Percentiles rank a stretch among this genome's conserved stretches.
Evolutionary conservation across 2,888 invertebrate genomes (phyloP).

Genomic region (Masnerella sp.): DNA sequence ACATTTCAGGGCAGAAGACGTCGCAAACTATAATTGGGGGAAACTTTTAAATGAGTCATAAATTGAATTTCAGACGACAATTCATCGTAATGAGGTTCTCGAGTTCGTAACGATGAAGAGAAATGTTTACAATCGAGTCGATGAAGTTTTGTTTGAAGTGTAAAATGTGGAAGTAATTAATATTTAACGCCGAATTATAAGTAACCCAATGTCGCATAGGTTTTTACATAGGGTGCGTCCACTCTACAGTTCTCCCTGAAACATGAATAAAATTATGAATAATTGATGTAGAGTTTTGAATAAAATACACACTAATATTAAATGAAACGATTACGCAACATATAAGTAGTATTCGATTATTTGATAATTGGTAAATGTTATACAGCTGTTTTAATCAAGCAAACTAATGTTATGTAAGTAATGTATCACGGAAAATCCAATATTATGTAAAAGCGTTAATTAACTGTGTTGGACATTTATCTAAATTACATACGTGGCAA

Average conservation of each 20-base stretch:
- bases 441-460: too few species aligned
- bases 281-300: background rate
- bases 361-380: too few species aligned
- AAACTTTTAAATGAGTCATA: background rate
- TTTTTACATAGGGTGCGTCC: conserved; percentile 95
- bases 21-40: background rate
- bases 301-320: too few species aligned
- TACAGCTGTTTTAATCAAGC: too few species aligned
- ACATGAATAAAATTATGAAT: conserved; percentile 71
- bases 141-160: conserved; percentile 64
- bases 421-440: too few species aligned
- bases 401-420: too few species aligned
- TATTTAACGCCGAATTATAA: conserved; percentile 82
- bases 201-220: conserved; percentile 95
- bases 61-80: background rate
- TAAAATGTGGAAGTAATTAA: conserved; percentile 61
- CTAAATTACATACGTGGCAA: too few species aligned
- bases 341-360: too few species aligned
- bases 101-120: conserved; percentile 61
- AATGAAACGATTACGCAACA: too few species aligned
- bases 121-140: conserved; percentile 65
- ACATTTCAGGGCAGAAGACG: too few species aligned
- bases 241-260: conserved; percentile 90
- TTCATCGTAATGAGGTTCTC: conserved; percentile 43
- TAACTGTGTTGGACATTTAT: too few species aligned